Evolutionary conservation across 2,797 vertebrate species (phyloP), one percentile per base, ranked within the genome.

Genomic region (Discoglossus pictus): DNA sequence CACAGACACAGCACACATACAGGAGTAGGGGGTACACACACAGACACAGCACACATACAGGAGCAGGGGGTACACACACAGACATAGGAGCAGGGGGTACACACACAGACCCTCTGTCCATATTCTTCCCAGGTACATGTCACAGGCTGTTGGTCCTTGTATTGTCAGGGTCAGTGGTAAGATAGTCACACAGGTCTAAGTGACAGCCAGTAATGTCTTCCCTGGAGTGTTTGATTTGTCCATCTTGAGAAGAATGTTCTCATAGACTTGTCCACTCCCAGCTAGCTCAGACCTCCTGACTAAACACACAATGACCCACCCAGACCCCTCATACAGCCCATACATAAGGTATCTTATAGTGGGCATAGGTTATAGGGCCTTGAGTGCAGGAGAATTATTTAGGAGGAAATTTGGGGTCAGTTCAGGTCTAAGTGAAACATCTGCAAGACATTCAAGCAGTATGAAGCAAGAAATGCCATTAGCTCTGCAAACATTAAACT

Each of bases 71-170:
- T 7, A 31, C 1, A 42, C n/a, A 56, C 3, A 25, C 6, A n/a
- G 1, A 18, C 25, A 16, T 3, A 11, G 4, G n/a, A n/a, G n/a
- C n/a, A n/a, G n/a, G n/a, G n/a, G n/a, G n/a, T n/a, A n/a, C n/a
- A n/a, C n/a, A n/a, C n/a, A n/a, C n/a, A n/a, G n/a, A n/a, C 74
- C 76, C 69, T 61, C 73, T 74, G 67, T 78, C 75, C 80, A 78
- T 81, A 86, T 66, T 83, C 81, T 78, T 84, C 85, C 77, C 80
- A 83, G 79, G 80, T 79, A 15, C 42, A 3, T 82, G 77, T 86
- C 78, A 73, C 81, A 82, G 84, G 86, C 76, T 83, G 75, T 75
- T 77, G 79, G 75, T 73, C 78, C 82, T 83, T 85, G 81, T 85
- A 79, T 81, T 81, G 80, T 78, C 85, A 84, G 75, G 79, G 65